Base-by-base conservation (phyloP, 2,113 vertebrate genomes). In the Silurus glanis region DNA sequence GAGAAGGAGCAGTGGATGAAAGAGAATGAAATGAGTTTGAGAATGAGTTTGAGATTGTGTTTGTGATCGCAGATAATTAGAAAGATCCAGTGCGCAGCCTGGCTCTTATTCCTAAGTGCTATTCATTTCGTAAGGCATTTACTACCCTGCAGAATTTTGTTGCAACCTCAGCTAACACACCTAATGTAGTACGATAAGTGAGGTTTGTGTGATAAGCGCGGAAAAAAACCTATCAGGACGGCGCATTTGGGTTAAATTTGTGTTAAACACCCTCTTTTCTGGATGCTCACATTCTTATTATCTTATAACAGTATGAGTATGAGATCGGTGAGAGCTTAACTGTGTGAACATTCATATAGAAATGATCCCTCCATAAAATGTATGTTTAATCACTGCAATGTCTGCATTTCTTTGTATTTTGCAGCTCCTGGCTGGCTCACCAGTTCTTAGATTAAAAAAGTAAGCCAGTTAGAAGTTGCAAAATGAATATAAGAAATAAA, bases 91-190 rank as follows among this genome's bases (percentile, higher is more conserved):
- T 9, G 71, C n/a, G n/a, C 49, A 37, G 74, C 10, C 45, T 51
- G 69, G 21, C 47, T 74, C 37, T 75, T 47, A 25, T 72, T 75
- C 28, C 75, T 49, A 84, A 84, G 69, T 84, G 83, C 83, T 74
- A 74, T 84, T 58, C 69, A 74, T 84, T 84, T 84, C 71, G 69
- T 75, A 84, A 75, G 55, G n/a, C 71, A 51, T 84, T 66, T 74
- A 47, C 83, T 47, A 59, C 19, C 12, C 69, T 61, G 56, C 55
- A 47, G 56, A 74, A 75, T 28, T 75, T 75, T 61, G 78, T 23
- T 80, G 78, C 56, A 23, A 80, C 56, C 9, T 80, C 78, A 80
- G 78, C 56, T 21, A 80, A 47, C 17, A 45, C 78, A 61, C 78
- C 78, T 61, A 80, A 80, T 80, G 78, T 61, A 6, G 58, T 25